Conservation (phyloP, 2,888 invertebrate species). For the Leptogaster cylindrica region DNA sequence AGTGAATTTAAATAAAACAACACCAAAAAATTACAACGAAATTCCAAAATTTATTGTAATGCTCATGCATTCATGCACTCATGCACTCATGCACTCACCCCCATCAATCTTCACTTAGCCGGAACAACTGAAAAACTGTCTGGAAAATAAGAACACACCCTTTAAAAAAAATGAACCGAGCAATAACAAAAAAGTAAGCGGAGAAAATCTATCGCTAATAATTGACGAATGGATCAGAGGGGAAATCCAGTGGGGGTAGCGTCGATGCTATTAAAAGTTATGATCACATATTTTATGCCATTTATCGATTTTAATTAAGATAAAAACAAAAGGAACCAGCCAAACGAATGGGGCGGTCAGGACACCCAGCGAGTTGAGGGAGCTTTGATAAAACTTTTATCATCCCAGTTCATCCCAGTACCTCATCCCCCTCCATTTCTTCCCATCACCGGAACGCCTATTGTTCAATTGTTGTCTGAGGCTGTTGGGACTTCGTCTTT, state of each 20-base stretch:
- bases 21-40: too few relatives aligned
- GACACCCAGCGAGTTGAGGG: background rate
- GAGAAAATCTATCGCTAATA: constrained; percentile 3
- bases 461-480: constrained; percentile 34
- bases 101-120: background rate
- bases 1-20: too few relatives aligned
- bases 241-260: constrained; percentile 18
- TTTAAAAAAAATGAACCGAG: constrained; percentile 4
- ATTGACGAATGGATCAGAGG: background rate
- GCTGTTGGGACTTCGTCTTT: constrained; percentile 20
- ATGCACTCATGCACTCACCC: too few relatives aligned
- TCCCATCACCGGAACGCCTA: too few relatives aligned
- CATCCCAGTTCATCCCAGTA: constrained; percentile 20
- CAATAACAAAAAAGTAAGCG: background rate
- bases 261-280: constrained; percentile 46
- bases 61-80: too few relatives aligned
- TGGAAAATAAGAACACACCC: constrained; percentile 28
- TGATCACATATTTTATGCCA: constrained; percentile 48
- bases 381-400: constrained; percentile 27
- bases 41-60: too few relatives aligned
- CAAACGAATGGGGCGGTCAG: background rate
- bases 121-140: constrained; percentile 10
- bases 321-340: constrained; percentile 43
- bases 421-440: too few relatives aligned
- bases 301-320: constrained; percentile 49